Conservation (phyloP, 2,113 vertebrate species). For the Lethenteron camtschaticum region DNA sequence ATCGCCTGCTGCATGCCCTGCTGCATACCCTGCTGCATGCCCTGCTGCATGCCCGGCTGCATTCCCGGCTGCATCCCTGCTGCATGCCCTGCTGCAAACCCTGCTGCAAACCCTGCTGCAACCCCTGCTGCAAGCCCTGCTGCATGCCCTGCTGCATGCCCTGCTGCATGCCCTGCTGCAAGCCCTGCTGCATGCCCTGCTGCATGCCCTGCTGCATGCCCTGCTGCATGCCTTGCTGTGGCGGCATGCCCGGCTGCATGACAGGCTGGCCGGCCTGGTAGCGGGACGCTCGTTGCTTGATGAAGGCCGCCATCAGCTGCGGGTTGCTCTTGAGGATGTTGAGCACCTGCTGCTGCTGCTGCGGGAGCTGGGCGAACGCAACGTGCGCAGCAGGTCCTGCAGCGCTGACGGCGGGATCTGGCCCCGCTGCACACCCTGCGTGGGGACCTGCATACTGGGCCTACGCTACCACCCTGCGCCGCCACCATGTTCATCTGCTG, state of each 20-base stretch:
- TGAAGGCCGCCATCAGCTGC: constrained; percentile 80
- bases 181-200: constrained; percentile 11
- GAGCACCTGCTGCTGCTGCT: constrained; percentile 90
- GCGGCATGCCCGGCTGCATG: constrained; percentile 28
- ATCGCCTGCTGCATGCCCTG: constrained; percentile 21
- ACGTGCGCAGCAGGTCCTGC: constrained; percentile 79
- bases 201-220: constrained; percentile 24
- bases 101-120: constrained; percentile 40
- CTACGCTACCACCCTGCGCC: constrained; percentile 10
- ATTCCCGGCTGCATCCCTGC: constrained; percentile 27
- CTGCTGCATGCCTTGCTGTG: constrained; percentile 40
- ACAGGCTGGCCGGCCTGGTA: constrained; percentile 55
- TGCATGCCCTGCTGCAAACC: constrained; percentile 26
- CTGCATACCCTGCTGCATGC: constrained; percentile 39
- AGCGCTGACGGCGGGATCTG: constrained; percentile 55
- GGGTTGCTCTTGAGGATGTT: constrained; percentile 94
- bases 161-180: constrained; percentile 15
- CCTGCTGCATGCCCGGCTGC: constrained; percentile 17
- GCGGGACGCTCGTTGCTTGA: constrained; percentile 74
- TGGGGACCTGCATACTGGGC: constrained; percentile 31
- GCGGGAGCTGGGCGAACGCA: constrained; percentile 91
- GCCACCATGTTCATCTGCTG: constrained; percentile 1
- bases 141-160: constrained; percentile 26
- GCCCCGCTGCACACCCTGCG: constrained; percentile 33
- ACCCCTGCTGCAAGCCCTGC: constrained; percentile 23